Evolutionary conservation across 2,113 vertebrate species (phyloP), one percentile per base, ranked within the genome.

Genomic region (Monopterus albus): DNA sequence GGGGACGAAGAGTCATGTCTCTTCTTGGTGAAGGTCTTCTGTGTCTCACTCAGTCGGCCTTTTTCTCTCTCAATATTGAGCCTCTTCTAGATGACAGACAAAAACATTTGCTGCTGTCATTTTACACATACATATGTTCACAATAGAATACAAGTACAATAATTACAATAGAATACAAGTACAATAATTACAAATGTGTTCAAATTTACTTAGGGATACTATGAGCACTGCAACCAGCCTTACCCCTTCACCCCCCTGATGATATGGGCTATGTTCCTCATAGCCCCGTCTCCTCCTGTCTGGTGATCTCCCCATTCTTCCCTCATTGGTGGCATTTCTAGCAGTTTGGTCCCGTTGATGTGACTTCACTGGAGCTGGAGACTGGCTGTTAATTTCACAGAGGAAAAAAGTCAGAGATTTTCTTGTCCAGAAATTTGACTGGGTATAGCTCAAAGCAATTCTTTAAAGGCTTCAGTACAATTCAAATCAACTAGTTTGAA

Each of bases 301-400:
- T 2, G 90, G 85, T 0, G 92, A 91, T 56, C 85, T 72, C 1
- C 83, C 88, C 42, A 81, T 90, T 26, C 89, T 72, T 1, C 67
- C 73, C 23, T 85, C 86, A 7, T 79, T 88, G 1, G 43, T 88
- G 1, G 43, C 10, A 31, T 50, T 83, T 23, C 59, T 85, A 3
- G 52, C 53, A 6, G 70, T 47, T 45, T 87, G 87, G 28, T 89
- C 81, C 33, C 45, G 79, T 5, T 67, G 86, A 2, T 64, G 80
- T 25, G 88, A 82, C 43, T 60, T 88, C 10, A 28, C 13, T 0
- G 76, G 85, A 0, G 62, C 60, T 4, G 88, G 91, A 55, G 93
- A 93, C 23, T 6, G 70, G 40, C 91, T 93, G 81, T 35, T 51
- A 13, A 74, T 5, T 52, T 15, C 1, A 36, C 4, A 40, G 5